Conservation (phyloP, 2,797 vertebrate genomes). For the Arnoldichthys spilopterus region DNA sequence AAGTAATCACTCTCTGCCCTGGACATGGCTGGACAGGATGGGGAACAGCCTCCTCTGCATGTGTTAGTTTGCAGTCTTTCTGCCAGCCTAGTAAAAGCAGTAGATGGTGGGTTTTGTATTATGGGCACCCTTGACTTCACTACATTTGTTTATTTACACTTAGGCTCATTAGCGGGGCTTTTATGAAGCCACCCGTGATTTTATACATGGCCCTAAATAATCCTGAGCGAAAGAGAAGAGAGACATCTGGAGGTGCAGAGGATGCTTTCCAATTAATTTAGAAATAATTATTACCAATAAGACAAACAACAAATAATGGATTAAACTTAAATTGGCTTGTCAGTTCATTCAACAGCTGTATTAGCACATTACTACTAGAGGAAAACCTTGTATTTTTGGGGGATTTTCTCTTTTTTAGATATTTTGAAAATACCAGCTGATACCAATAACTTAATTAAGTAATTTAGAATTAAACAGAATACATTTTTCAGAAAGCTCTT, state of each 20-base stretch:
- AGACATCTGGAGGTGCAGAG: constrained; percentile 43
- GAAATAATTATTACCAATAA: constrained; percentile 16
- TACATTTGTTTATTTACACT: constrained; percentile 61
- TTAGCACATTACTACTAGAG: background rate
- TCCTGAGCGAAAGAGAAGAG: constrained; percentile 40
- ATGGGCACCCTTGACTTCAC: constrained; percentile 44
- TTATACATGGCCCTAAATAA: constrained; percentile 47
- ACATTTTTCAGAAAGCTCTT: too few relatives aligned
- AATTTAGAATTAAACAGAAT: too few relatives aligned
- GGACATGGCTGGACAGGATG: constrained; percentile 67
- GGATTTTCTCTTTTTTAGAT: too few relatives aligned
- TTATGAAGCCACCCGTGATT: constrained; percentile 52
- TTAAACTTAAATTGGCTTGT: constrained; percentile 5
- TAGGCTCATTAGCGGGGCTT: constrained; percentile 51
- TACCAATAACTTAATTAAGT: too few relatives aligned
- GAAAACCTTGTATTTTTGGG: too few relatives aligned
- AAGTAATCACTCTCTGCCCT: constrained; percentile 69
- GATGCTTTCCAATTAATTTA: constrained; percentile 30
- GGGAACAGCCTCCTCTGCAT: constrained; percentile 54
- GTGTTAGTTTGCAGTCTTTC: constrained; percentile 45
- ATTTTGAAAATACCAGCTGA: too few relatives aligned
- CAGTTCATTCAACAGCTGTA: constrained; percentile 4
- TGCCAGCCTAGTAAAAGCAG: constrained; percentile 38
- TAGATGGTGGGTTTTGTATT: constrained; percentile 47
- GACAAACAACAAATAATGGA: constrained; percentile 22